A percentile compares a stretch with the other conserved stretches of the same genome.
Evolutionary conservation across 2,888 invertebrate species (phyloP).

Genomic region (Rotaria sp.): DNA sequence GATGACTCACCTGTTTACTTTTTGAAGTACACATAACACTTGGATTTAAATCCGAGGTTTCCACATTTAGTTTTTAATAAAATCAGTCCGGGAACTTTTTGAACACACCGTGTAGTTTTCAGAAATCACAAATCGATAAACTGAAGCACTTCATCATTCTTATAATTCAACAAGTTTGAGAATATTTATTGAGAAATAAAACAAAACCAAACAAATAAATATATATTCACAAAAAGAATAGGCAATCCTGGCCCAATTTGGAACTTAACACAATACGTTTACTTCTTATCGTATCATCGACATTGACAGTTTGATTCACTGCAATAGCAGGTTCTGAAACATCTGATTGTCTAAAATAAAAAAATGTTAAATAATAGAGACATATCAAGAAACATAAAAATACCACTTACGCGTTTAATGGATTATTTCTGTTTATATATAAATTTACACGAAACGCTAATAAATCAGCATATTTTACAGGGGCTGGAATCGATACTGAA

Average conservation of each 20-base stretch:
- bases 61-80: too few relatives aligned
- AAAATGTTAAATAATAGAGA: not conserved
- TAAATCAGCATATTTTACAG: constrained; percentile 40
- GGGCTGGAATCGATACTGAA: constrained; percentile 42
- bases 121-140: too few relatives aligned
- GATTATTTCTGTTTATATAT: not conserved
- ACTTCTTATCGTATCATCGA: not conserved
- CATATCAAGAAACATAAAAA: not conserved
- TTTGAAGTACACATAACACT: too few relatives aligned
- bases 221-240: not conserved
- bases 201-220: too few relatives aligned
- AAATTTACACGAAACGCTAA: constrained; percentile 30
- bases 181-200: too few relatives aligned
- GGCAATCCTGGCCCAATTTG: not conserved
- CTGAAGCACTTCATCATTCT: too few relatives aligned
- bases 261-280: not conserved
- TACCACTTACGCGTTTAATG: not conserved
- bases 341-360: not conserved
- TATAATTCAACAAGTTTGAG: too few relatives aligned
- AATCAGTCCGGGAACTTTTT: too few relatives aligned
- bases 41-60: too few relatives aligned
- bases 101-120: too few relatives aligned
- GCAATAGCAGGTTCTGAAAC: not conserved
- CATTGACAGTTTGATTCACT: not conserved
- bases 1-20: too few relatives aligned